Percentiles rank a stretch among this genome's conserved stretches.
Conservation (phyloP, 2,113 vertebrate genomes). For the Motacilla alba region DNA sequence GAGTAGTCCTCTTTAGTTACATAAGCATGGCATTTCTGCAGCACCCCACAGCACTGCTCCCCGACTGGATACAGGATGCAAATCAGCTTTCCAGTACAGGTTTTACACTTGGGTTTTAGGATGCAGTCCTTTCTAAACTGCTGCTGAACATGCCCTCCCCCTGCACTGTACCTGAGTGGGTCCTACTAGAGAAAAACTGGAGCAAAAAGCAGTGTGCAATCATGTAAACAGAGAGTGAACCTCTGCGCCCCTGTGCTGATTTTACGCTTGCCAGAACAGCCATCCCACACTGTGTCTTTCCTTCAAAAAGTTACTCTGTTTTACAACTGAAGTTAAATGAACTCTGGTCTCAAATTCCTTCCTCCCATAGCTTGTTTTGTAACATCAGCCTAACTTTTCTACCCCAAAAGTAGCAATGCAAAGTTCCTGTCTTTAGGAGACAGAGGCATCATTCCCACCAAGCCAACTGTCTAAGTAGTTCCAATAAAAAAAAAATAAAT, state of each 20-base stretch:
- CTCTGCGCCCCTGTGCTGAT: rapidly evolving
- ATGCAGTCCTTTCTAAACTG: not conserved
- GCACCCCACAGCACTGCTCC: not conserved
- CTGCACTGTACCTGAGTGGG: not conserved
- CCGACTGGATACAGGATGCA: rapidly evolving
- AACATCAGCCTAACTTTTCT: not conserved
- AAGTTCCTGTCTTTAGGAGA: not conserved
- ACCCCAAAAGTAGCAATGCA: not conserved
- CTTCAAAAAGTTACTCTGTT: not conserved
- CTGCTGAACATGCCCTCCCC: not conserved
- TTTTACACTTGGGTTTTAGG: not conserved
- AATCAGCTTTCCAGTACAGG: not conserved
- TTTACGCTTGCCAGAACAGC: not conserved
- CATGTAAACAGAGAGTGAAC: not conserved
- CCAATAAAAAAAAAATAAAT: not conserved
- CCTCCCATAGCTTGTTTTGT: not conserved
- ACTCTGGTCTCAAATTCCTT: not conserved
- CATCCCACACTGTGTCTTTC: not conserved
- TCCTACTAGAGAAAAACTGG: not conserved
- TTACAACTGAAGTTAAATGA: not conserved
- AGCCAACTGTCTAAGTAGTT: not conserved
- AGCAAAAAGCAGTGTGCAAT: not conserved
- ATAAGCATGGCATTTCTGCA: not conserved
- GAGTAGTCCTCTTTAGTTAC: not conserved
- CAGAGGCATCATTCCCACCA: not conserved